Base-by-base conservation (phyloP, 2,113 vertebrate genomes). In the Cinclus cinclus region DNA sequence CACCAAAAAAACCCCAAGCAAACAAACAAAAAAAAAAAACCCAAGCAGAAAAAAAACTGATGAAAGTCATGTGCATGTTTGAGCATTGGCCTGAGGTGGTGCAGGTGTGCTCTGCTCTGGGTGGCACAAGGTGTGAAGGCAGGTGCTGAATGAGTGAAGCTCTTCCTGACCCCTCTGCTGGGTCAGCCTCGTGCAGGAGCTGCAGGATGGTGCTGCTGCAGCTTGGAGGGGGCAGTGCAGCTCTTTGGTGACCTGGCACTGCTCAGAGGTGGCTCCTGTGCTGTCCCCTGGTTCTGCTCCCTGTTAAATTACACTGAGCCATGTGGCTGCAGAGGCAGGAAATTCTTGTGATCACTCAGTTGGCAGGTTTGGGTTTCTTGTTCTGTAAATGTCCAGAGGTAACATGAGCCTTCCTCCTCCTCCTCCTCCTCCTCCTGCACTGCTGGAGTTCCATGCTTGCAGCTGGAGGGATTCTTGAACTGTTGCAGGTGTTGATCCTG, bases 291-390 rank as follows among this genome's bases (percentile, higher is more conserved):
- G 7, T 42, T 37, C 65, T 92, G 1, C 47, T 37, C 42, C 75
- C 53, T 2, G 28, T 39, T 10, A 14, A 46, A 13, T 52, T 7
- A 3, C 39, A 2, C 30, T 37, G 1, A 33, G 71, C 2, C 3
- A 27, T 4, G 10, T 13, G 73, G 10, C 78, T 52, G 87, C 89
- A 74, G 78, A 62, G 81, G 46, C 50, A 37, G 33, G 89, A 44
- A 33, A 15, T 55, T 52, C 62, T 59, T 53, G 70, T 41, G 59
- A n/a, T 50, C 47, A 1, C 22, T 44, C 46, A 20, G 41, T 25
- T 76, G 67, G 41, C 80, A n/a, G 42, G 30, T 67, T 83, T 88
- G 85, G 59, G 47, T 65, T 90, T 74, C 75, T 63, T 77, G 52
- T 75, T 81, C 39, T 87, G 2, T 58, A 55, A 58, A 39, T 49